A percentile compares a stretch with the other conserved stretches of the same genome.
These are phyloP conservation scores for Andrena camellia DNA, from an alignment of 2,888 invertebrate genomes.

Conservation along the genomic window DNA sequence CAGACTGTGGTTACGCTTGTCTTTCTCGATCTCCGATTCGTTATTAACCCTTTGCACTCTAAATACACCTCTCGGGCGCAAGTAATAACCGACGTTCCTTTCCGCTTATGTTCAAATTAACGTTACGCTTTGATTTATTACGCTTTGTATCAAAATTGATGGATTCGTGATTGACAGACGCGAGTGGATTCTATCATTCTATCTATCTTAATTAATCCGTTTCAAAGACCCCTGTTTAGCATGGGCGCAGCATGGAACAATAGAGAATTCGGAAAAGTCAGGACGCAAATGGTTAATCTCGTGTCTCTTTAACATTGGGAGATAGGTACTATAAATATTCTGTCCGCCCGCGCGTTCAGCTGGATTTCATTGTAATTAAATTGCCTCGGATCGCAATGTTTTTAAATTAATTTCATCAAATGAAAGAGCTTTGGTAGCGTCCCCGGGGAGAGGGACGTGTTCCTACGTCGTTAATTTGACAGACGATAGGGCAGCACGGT, in stretches of 20 bases:
- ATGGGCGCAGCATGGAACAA: not conserved
- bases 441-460: slow-evolving; percentile 49
- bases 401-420: slow-evolving; percentile 39
- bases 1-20: not conserved
- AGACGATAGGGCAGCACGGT: slow-evolving; percentile 53
- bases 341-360: not conserved
- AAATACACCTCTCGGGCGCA: no score
- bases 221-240: not conserved
- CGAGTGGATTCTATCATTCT: no score
- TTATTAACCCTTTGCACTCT: not conserved
- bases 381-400: slow-evolving; percentile 17
- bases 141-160: not conserved
- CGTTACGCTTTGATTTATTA: no score
- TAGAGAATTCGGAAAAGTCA: not conserved
- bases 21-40: not conserved
- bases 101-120: no score
- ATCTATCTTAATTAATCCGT: no score
- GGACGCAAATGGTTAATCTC: slow-evolving; percentile 22
- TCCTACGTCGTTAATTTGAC: slow-evolving; percentile 70
- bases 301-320: not conserved
- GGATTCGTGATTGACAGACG: not conserved
- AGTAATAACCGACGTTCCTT: no score
- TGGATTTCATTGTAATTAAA: slow-evolving; percentile 37
- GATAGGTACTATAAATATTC: slow-evolving; percentile 9
- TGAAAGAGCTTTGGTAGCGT: slow-evolving; percentile 39